These are phyloP conservation scores for Brachionus rubens DNA, from an alignment of 1,140 invertebrate species.

Conservation along the genomic window DNA sequence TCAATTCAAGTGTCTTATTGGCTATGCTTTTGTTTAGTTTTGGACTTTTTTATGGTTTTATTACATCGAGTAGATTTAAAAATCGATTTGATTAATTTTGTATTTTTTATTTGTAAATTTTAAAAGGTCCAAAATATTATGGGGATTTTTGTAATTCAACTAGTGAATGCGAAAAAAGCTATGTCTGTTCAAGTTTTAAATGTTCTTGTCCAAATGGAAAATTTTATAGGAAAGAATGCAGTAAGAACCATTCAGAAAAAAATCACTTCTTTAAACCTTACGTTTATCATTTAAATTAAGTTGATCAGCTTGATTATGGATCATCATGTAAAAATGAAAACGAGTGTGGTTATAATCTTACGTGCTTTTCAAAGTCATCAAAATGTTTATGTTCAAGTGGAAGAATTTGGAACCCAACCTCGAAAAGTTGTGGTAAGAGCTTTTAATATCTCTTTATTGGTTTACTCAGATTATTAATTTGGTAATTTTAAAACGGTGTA, in stretches of 20 bases:
- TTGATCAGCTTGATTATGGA: background rate
- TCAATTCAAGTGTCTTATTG: no score
- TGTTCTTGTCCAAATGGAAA: background rate
- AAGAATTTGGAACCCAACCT: background rate
- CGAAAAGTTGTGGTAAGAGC: background rate
- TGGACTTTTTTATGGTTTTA: no score
- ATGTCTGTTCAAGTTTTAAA: background rate
- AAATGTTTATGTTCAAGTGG: background rate
- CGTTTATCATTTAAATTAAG: background rate
- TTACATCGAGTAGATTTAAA: no score
- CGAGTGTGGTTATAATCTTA: slow-evolving; percentile 5
- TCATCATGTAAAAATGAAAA: background rate
- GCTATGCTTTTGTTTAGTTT: no score
- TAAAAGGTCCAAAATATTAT: background rate
- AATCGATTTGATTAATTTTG: no score
- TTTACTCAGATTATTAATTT: no score
- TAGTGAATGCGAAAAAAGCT: background rate
- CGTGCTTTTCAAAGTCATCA: background rate
- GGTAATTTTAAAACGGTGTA: no score
- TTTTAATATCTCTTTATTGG: no score
- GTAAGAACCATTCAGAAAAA: background rate
- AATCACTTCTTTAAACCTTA: background rate
- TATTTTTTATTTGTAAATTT: no score
- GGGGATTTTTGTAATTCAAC: slow-evolving; percentile 24
- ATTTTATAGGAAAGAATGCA: background rate